Percentiles rank a stretch among this genome's conserved stretches.
These are phyloP conservation scores for Chelon labrosus DNA, from an alignment of 2,797 vertebrate genomes.

Conservation along the genomic window DNA sequence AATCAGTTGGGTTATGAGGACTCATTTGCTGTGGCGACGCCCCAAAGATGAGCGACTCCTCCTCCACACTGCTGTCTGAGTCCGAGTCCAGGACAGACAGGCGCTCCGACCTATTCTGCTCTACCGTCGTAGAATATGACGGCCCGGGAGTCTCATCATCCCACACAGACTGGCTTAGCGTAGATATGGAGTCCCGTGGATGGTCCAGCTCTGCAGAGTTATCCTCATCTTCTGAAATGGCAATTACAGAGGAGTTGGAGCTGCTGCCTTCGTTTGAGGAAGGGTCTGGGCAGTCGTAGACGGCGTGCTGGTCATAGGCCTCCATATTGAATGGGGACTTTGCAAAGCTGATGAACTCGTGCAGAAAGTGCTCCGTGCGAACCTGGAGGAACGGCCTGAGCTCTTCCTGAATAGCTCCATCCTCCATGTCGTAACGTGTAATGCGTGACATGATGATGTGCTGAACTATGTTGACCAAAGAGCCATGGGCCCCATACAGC, in stretches of 20 bases:
- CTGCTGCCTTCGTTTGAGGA: constrained; percentile 91
- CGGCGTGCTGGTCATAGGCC: constrained; percentile 92
- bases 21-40: constrained; percentile 51
- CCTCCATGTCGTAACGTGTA: constrained; percentile 90
- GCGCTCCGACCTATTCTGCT: constrained; percentile 72
- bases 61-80: constrained; percentile 86
- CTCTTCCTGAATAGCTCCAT: constrained; percentile 89
- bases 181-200: constrained; percentile 67
- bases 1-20: constrained; percentile 36
- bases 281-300: constrained; percentile 92
- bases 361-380: constrained; percentile 94
- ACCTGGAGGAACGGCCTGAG: constrained; percentile 92
- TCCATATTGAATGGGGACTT: constrained; percentile 95
- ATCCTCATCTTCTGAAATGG: constrained; percentile 91
- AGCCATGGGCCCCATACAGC: constrained; percentile 91
- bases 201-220: constrained; percentile 75
- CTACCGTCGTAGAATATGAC: constrained; percentile 89
- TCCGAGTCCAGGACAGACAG: constrained; percentile 87
- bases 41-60: constrained; percentile 73
- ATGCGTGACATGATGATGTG: constrained; percentile 95
- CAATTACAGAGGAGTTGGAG: constrained; percentile 91
- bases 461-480: constrained; percentile 93
- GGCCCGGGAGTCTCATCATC: constrained; percentile 98
- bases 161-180: constrained; percentile 88
- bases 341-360: constrained; percentile 95